Evolutionary conservation across 2,113 vertebrate genomes (phyloP).

Genomic region (Vireo altiloquus): DNA sequence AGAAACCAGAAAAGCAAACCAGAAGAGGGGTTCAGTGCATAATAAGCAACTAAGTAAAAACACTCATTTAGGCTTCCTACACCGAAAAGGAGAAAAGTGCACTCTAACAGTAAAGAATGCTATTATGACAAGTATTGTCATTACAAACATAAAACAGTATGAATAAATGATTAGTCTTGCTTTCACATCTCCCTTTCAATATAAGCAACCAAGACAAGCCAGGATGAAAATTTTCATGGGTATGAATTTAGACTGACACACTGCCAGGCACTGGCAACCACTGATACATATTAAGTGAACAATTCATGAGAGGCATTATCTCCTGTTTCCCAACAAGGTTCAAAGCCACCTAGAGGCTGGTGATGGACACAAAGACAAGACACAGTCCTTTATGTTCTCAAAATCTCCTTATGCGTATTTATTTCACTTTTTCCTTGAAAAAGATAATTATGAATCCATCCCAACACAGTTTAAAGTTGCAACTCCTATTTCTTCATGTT

Average conservation of each 20-base stretch:
- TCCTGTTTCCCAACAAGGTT: not conserved
- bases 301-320: not conserved
- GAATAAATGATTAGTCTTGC: not conserved
- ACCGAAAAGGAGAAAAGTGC: not conserved
- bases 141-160: not conserved
- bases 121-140: not conserved
- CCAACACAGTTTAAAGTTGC: not conserved
- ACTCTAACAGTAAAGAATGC: not conserved
- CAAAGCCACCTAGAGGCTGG: not conserved
- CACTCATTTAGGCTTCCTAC: not conserved
- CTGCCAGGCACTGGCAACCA: fast-evolving
- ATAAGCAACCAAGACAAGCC: not conserved
- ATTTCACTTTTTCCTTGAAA: not conserved
- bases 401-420: not conserved
- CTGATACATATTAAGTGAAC: not conserved
- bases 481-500: not conserved
- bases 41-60: not conserved
- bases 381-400: fast-evolving
- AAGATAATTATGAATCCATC: not conserved
- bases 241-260: not conserved
- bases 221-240: not conserved
- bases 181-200: not conserved
- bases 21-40: not conserved
- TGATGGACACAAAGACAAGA: not conserved
- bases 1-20: not conserved